Conservation (phyloP, 1,140 invertebrate species). For the Berghia stephanieae region DNA sequence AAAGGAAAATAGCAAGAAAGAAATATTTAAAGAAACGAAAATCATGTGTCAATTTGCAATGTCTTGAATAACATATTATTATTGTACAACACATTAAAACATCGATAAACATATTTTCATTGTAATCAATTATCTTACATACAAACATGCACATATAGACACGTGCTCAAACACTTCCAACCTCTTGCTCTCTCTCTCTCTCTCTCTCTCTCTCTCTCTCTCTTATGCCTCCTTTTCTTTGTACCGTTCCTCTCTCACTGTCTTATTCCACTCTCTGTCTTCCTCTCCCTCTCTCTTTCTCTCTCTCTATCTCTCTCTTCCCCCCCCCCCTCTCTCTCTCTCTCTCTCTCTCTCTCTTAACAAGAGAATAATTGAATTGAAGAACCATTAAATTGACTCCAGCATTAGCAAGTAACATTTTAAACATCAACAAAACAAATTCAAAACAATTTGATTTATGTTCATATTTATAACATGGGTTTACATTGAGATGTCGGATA, state of each 20-base stretch:
- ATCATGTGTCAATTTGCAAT: too few species aligned
- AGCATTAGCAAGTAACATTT: background rate
- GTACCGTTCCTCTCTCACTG: background rate
- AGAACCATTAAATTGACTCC: background rate
- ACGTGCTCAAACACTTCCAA: background rate
- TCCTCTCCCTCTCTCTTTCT: background rate
- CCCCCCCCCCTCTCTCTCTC: background rate
- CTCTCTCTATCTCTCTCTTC: conserved; percentile 13
- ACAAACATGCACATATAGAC: background rate
- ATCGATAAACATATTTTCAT: background rate
- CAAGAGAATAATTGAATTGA: background rate
- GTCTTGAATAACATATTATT: too few species aligned
- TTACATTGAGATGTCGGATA: background rate
- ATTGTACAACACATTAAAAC: background rate
- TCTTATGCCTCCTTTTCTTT: background rate
- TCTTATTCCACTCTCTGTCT: too few species aligned
- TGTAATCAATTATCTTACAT: background rate
- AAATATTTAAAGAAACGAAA: too few species aligned
- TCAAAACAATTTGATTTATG: background rate
- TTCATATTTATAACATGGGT: background rate
- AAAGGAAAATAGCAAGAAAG: too few species aligned
- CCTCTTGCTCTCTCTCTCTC: background rate
- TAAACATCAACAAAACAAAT: background rate
- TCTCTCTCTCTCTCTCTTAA: background rate
- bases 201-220: conserved; percentile 15